phyloP scores from a whole-genome alignment of 2,113 vertebrate species.

The Serranochromis macrocephalus region DNA sequence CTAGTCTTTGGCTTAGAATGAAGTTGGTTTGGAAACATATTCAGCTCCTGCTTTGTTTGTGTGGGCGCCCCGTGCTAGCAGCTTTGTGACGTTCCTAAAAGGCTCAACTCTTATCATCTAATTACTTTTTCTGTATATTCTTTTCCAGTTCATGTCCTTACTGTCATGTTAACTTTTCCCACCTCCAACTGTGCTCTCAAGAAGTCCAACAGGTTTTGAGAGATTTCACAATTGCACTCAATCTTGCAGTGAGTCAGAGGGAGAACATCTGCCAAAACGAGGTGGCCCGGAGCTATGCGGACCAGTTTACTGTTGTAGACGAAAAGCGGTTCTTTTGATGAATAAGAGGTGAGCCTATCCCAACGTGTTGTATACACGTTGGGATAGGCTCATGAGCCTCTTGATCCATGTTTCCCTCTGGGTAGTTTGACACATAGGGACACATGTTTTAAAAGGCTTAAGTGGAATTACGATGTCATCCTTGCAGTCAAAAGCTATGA shows the following conservation, averaged over 20 bases:
- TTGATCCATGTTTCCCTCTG: not conserved
- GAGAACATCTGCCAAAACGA: not conserved
- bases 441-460: not conserved
- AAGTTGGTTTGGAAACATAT: too few species aligned
- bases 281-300: not conserved
- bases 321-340: not conserved
- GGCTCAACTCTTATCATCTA: not conserved
- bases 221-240: not conserved
- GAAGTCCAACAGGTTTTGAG: not conserved
- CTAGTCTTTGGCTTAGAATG: too few species aligned
- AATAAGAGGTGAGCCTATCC: not conserved
- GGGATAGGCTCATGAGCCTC: not conserved
- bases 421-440: not conserved
- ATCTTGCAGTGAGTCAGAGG: not conserved
- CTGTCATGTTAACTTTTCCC: not conserved
- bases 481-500: not conserved
- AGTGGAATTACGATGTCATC: not conserved
- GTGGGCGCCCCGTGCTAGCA: too few species aligned
- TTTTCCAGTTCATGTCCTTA: not conserved
- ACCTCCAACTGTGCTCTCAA: not conserved
- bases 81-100: not conserved
- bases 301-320: not conserved
- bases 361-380: not conserved
- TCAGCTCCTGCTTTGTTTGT: too few species aligned
- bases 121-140: not conserved